Base-by-base conservation (phyloP, 2,888 invertebrate species). In the Micoletzkya japonica region DNA sequence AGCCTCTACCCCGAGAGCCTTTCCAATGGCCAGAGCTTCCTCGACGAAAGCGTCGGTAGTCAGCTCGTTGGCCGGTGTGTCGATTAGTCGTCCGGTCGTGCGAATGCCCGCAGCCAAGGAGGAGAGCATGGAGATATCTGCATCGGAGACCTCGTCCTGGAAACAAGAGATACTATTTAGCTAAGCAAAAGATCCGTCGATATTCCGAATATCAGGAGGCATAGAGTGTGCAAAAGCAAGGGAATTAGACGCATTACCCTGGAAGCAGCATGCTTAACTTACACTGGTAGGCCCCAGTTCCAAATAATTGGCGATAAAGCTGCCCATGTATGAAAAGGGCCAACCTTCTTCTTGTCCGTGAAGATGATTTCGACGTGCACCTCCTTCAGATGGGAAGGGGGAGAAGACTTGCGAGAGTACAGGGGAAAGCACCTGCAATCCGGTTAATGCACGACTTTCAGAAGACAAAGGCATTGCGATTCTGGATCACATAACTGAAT, bases 31-130 rank as follows among this genome's bases (percentile, higher is more conserved):
- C 75, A 83, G 80, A 82, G 91, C 91, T 87, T 91, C 88, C n/a
- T 72, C 73, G 6, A 72, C 67, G 44, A 71, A 60, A 2, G 49
- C 78, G 28, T 79, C 76, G 2, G 78, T 70, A 26, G 91, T 90
- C 92, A 93, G 92, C 78, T 92, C 90, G 82, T 91, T 92, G 85
- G 92, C 91, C 0, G 94, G 94, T 24, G 90, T 91, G 86, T 94
- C 94, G 0, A 93, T 92, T 78, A 94, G 91, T 77, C 90, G 89
- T 0, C 93, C 93, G 0, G 93, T 90, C 32, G 91, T 87, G 6
- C 93, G 88, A 10, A 93, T 82, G 17, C 86, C 85, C 32, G 85
- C 79, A 7, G 86, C 85, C 4, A 84, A 77, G n/a, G 79, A 77
- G 20, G 75, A 73, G 32, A 87, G 73, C 74, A 85, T 86, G 20